phyloP scores from a whole-genome alignment of 2,113 vertebrate species.

The Lasiurus cinereus region DNA sequence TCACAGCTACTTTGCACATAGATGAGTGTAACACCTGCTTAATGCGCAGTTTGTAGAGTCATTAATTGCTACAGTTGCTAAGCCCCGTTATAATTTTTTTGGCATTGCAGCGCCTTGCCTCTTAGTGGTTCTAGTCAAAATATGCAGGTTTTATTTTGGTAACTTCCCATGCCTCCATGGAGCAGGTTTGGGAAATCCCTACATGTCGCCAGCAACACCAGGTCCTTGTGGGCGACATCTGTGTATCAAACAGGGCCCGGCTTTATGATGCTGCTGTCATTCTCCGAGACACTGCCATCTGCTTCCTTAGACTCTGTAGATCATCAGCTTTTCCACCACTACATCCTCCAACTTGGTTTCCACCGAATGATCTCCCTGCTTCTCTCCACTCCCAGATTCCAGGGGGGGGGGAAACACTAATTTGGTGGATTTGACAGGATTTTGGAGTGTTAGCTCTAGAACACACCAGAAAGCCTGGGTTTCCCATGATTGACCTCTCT shows the following conservation, averaged over 20 bases:
- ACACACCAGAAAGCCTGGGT: neutral
- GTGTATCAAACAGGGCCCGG: neutral
- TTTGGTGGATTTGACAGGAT: neutral
- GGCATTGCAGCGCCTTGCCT: neutral
- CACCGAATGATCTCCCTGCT: neutral
- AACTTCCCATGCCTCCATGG: neutral
- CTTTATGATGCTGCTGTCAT: neutral
- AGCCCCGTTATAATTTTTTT: neutral
- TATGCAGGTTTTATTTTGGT: neutral
- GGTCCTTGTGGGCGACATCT: neutral
- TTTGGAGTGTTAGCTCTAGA: neutral
- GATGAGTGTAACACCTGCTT: neutral
- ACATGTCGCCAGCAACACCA: neutral
- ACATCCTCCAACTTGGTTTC: neutral
- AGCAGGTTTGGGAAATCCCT: neutral
- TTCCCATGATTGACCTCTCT: neutral
- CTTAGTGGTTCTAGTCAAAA: neutral
- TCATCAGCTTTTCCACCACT: neutral
- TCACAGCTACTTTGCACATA: rapidly evolving
- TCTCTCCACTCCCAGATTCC: neutral
- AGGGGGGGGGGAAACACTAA: neutral
- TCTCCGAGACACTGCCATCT: neutral
- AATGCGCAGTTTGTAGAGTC: too few species aligned
- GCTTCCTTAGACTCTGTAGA: neutral
- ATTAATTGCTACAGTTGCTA: neutral